Evolutionary conservation across 2,113 vertebrate species (phyloP).

Genomic region (Tetraodon nigroviridis): DNA sequence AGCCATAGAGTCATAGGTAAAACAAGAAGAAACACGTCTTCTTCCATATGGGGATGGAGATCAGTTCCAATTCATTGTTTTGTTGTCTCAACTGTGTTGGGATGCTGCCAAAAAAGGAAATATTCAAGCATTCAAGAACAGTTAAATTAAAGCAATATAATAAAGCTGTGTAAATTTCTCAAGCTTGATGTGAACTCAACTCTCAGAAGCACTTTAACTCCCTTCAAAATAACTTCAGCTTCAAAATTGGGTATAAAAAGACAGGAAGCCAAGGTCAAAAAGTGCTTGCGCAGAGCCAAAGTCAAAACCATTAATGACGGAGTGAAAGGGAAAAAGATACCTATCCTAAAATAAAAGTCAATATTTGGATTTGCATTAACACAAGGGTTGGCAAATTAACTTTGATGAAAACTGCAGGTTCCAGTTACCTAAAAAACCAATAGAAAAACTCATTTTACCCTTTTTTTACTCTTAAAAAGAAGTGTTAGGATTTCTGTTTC

Average conservation of each 20-base stretch:
- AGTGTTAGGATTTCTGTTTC: too few relatives aligned
- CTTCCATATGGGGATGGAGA: too few relatives aligned
- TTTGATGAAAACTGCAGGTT: too few relatives aligned
- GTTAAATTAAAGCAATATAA: slow-evolving; percentile 6
- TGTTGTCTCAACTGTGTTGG: background rate
- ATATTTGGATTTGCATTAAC: slow-evolving; percentile 9
- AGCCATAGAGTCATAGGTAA: slow-evolving; percentile 5
- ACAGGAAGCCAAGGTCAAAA: slow-evolving; percentile 4
- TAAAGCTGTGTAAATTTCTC: background rate
- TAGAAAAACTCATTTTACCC: too few relatives aligned
- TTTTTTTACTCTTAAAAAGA: too few relatives aligned
- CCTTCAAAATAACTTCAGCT: slow-evolving; percentile 7
- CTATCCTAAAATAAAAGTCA: slow-evolving; percentile 20
- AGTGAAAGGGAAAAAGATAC: background rate
- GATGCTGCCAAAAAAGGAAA: background rate
- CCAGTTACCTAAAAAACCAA: too few relatives aligned
- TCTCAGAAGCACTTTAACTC: slow-evolving; percentile 17
- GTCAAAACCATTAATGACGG: slow-evolving; percentile 25
- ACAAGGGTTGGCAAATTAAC: background rate
- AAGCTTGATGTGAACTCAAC: slow-evolving; percentile 8
- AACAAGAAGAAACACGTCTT: slow-evolving; percentile 12
- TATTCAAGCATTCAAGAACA: background rate
- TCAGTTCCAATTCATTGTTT: background rate
- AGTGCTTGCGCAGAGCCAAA: slow-evolving; percentile 32
- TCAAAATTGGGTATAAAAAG: slow-evolving; percentile 1